A percentile compares a stretch with the other conserved stretches of the same genome.
Evolutionary conservation across 2,888 invertebrate species (phyloP).

Genomic region (Pteria penguin): DNA sequence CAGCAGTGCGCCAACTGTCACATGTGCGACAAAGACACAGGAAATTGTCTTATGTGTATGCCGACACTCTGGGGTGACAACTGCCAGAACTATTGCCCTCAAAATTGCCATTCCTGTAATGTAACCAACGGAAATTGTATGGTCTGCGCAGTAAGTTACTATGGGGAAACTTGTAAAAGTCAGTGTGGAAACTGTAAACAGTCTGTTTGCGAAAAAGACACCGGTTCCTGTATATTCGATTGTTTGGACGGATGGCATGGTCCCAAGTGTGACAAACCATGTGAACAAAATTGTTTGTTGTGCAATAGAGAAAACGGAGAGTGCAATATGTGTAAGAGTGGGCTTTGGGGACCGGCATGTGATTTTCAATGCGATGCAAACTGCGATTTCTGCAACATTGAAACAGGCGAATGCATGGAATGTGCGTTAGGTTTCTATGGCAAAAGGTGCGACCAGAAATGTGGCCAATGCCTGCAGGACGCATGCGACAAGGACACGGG

Average conservation of each 20-base stretch:
- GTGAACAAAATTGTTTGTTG: constrained; percentile 1
- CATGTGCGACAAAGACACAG: constrained; percentile 8
- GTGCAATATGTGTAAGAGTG: constrained; percentile 12
- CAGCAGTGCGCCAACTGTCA: constrained; percentile 4
- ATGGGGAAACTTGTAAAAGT: constrained; percentile 19
- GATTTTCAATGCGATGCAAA: constrained; percentile 4
- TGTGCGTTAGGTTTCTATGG: constrained; percentile 27
- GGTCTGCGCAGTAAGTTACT: constrained; percentile 12
- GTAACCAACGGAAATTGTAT: constrained; percentile 24
- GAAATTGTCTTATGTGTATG: constrained; percentile 8
- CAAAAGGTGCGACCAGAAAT: constrained; percentile 17
- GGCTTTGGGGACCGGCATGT: constrained; percentile 12
- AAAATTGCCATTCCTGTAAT: constrained; percentile 23
- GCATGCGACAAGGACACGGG: constrained; percentile 20
- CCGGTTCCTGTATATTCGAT: constrained; percentile 7
- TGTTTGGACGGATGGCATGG: constrained; percentile 24
- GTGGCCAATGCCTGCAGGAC: constrained; percentile 15
- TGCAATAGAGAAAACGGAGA: constrained; percentile 11
- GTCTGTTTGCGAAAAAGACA: constrained; percentile 7
- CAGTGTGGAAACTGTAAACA: constrained; percentile 10
- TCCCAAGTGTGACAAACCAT: constrained; percentile 5
- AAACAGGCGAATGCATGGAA: constrained; percentile 23
- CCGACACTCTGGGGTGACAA: constrained; percentile 2
- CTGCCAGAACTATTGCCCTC: constrained; percentile 8
- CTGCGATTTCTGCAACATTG: constrained; percentile 21